Evolutionary conservation across 2,797 vertebrate genomes (phyloP).

Genomic region (Hydrophis major): DNA sequence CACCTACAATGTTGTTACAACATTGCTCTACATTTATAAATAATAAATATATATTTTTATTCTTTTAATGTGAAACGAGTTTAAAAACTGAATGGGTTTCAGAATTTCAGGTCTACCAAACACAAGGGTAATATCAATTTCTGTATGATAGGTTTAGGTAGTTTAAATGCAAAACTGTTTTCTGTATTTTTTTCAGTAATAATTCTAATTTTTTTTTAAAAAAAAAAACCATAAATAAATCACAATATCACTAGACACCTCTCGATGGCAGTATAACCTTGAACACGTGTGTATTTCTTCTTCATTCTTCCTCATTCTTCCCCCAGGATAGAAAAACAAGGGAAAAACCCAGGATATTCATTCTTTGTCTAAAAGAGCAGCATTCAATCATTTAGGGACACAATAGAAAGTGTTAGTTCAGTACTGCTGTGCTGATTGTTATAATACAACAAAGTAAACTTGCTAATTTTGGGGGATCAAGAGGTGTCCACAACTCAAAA

Average conservation of each 20-base stretch:
- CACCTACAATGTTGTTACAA: neutral
- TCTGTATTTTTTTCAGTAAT: slow-evolving; percentile 15
- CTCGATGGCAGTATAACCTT: slow-evolving; percentile 69
- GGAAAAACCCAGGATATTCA: slow-evolving; percentile 9
- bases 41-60: neutral
- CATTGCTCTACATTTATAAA: neutral
- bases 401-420: slow-evolving; percentile 8
- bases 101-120: slow-evolving; percentile 20
- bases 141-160: neutral
- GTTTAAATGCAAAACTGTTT: slow-evolving; percentile 17
- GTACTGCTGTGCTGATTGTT: neutral
- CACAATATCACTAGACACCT: slow-evolving; percentile 60
- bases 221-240: neutral
- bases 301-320: slow-evolving; percentile 13
- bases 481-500: neutral
- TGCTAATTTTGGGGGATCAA: neutral
- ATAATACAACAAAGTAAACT: slow-evolving; percentile 13
- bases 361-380: slow-evolving; percentile 27
- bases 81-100: slow-evolving; percentile 25
- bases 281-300: slow-evolving; percentile 37
- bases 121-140: neutral
- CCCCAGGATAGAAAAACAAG: slow-evolving; percentile 18
- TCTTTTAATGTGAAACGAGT: slow-evolving; percentile 27
- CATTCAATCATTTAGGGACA: neutral
- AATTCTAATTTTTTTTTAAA: neutral